Conservation (phyloP, 2,888 invertebrate species). For the Ormia ochracea region DNA sequence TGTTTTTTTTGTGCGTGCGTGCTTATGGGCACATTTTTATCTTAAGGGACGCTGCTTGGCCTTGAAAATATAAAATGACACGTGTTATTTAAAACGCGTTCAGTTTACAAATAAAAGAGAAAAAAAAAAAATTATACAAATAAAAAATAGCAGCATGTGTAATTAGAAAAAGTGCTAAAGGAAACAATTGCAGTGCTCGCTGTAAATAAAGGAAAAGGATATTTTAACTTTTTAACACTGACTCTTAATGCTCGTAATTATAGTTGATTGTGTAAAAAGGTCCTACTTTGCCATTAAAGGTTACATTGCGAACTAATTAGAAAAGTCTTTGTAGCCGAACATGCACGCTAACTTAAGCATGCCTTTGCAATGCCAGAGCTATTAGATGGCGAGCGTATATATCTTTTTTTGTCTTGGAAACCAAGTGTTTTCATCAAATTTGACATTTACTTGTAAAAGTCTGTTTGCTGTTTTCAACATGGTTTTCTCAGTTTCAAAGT, state of each 20-base stretch:
- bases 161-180: constrained; percentile 54
- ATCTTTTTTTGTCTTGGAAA: too few relatives aligned
- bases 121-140: not conserved
- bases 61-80: constrained; percentile 40
- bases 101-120: constrained; percentile 1
- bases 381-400: not conserved
- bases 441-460: not conserved
- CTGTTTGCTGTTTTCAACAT: too few relatives aligned
- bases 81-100: constrained; percentile 47
- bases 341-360: constrained; percentile 36
- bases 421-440: not conserved
- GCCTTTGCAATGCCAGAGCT: not conserved
- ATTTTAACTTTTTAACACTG: not conserved
- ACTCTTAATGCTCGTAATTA: constrained; percentile 16
- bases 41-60: constrained; percentile 26
- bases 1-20: not conserved
- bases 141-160: constrained; percentile 18
- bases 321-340: constrained; percentile 37
- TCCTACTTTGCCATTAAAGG: constrained; percentile 7
- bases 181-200: not conserved
- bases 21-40: not conserved
- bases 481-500: too few relatives aligned
- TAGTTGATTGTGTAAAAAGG: not conserved
- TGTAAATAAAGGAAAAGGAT: not conserved
- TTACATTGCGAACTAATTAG: constrained; percentile 41